Conservation (phyloP, 2,113 vertebrate genomes). For the Holacanthus passer region DNA sequence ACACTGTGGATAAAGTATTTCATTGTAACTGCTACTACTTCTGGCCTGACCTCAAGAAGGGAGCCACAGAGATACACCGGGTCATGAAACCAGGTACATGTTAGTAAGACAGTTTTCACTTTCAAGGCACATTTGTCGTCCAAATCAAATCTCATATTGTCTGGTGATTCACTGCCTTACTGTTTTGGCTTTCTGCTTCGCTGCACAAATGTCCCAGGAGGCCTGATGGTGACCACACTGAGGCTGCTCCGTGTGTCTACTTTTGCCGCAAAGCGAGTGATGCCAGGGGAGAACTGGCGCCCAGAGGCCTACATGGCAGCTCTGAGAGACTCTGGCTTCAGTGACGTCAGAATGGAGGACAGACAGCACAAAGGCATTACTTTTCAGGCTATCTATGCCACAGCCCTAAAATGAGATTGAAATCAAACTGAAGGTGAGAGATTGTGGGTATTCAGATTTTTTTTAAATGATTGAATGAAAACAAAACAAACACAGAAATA, state of each 20-base stretch:
- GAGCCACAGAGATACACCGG: slow-evolving; percentile 73
- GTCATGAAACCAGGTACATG: slow-evolving; percentile 84
- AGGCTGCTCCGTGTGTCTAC: slow-evolving; percentile 27
- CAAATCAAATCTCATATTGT: background rate
- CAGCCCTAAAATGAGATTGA: slow-evolving; percentile 66
- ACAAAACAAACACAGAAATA: background rate
- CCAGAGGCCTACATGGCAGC: slow-evolving; percentile 80
- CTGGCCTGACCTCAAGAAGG: slow-evolving; percentile 82
- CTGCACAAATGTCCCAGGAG: slow-evolving; percentile 57
- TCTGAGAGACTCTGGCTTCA: slow-evolving; percentile 78
- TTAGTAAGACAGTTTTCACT: background rate
- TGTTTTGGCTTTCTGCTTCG: background rate
- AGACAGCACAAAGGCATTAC: slow-evolving; percentile 32
- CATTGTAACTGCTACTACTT: slow-evolving; percentile 87
- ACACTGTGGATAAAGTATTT: slow-evolving; percentile 80
- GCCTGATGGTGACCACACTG: slow-evolving; percentile 79
- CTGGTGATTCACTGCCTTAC: background rate
- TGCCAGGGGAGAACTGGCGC: slow-evolving; percentile 74
- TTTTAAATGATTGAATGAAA: background rate
- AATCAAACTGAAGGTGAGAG: background rate
- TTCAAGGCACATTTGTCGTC: background rate
- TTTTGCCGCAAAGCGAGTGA: slow-evolving; percentile 41
- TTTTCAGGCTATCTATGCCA: slow-evolving; percentile 82
- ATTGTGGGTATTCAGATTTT: background rate
- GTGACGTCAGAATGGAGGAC: slow-evolving; percentile 77